These are phyloP conservation scores for Teinopalpus imperialis DNA, from an alignment of 2,888 invertebrate genomes.

Conservation along the genomic window DNA sequence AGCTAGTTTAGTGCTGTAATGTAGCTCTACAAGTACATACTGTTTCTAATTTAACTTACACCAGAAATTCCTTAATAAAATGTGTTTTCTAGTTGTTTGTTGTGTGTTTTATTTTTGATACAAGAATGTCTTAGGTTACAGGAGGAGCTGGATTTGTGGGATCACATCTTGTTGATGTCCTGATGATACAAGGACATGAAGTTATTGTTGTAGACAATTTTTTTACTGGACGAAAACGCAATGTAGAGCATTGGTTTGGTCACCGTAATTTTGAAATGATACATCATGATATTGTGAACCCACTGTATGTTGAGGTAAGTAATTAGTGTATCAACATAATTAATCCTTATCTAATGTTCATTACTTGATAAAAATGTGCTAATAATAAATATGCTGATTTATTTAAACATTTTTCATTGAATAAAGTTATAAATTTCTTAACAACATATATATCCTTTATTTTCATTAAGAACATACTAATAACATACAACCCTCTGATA, in stretches of 20 bases:
- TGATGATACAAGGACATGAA: conserved; percentile 98
- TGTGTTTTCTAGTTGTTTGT: too few species aligned
- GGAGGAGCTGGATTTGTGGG: conserved; percentile 99
- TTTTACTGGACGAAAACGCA: conserved; percentile 97
- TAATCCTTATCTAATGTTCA: background rate
- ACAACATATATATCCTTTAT: too few species aligned
- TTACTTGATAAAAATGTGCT: too few species aligned
- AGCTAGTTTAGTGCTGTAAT: too few species aligned
- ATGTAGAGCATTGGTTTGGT: conserved; percentile 99
- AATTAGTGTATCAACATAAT: background rate
- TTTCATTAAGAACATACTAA: too few species aligned
- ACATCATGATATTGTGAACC: conserved; percentile 99
- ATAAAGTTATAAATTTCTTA: too few species aligned
- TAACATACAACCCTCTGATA: too few species aligned
- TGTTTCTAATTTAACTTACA: too few species aligned
- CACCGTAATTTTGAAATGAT: conserved; percentile 99
- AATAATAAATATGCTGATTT: too few species aligned
- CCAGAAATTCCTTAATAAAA: too few species aligned
- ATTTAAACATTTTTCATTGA: too few species aligned
- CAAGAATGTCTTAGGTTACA: conserved; percentile 84
- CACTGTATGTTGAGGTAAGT: conserved; percentile 93
- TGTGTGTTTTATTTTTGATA: conserved; percentile 11
- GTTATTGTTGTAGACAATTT: conserved; percentile 99
- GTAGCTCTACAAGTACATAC: too few species aligned
- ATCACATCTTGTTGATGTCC: conserved; percentile 96